Evolutionary conservation across 2,888 invertebrate genomes (phyloP).

Genomic region (Mythimna impura): DNA sequence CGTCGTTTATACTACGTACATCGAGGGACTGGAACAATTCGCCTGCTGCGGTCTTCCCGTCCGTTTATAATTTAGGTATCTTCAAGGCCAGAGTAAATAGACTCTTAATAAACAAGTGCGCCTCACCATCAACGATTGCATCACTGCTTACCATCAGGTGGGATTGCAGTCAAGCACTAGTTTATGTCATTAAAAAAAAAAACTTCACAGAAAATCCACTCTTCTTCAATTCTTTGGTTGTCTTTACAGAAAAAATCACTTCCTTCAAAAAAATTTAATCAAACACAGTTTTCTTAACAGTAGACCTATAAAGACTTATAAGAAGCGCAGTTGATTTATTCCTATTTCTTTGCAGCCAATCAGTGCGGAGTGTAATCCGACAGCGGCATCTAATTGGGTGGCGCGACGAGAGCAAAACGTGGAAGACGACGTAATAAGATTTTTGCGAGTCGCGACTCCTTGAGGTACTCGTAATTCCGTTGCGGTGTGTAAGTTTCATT

Average conservation of each 20-base stretch:
- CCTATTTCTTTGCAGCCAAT: conserved; percentile 44
- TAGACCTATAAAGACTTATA: conserved; percentile 10
- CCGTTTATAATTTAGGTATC: no score
- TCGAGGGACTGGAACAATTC: no score
- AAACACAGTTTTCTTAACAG: conserved; percentile 17
- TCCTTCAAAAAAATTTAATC: conserved; percentile 13
- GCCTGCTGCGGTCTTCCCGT: no score
- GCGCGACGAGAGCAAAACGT: conserved; percentile 21
- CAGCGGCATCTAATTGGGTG: conserved; percentile 56
- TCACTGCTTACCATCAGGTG: no score
- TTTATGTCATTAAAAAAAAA: no score
- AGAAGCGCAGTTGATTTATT: conserved; percentile 39
- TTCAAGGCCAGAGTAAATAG: no score
- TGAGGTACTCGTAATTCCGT: conserved; percentile 22
- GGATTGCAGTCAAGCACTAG: no score
- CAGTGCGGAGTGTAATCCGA: conserved; percentile 46
- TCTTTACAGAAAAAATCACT: neutral
- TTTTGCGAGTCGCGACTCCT: conserved; percentile 12
- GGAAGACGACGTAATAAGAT: conserved; percentile 33
- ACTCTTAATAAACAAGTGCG: no score
- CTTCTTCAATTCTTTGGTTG: no score
- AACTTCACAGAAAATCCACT: no score
- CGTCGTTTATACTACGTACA: no score
- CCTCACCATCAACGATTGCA: no score
- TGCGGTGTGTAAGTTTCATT: neutral